phyloP scores from a whole-genome alignment of 2,888 invertebrate species.

The Euplagia quadripunctaria region DNA sequence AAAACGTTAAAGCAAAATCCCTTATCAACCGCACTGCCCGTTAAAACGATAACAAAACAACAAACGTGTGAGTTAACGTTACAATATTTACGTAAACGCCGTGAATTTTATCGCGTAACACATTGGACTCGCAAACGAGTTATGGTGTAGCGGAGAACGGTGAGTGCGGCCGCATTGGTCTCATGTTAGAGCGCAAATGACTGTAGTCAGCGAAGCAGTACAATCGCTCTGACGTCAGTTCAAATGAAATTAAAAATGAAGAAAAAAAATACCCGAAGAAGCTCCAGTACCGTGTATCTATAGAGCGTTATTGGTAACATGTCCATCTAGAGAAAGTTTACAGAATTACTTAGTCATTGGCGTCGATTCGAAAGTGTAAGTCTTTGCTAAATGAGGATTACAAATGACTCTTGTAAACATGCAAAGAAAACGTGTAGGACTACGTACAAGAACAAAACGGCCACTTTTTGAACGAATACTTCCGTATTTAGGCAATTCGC shows the following conservation, averaged over 20 bases:
- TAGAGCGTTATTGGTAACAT: conserved; percentile 69
- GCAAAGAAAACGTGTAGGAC: conserved; percentile 24
- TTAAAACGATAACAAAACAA: conserved; percentile 56
- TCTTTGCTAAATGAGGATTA: conserved; percentile 40
- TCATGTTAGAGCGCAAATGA: conserved; percentile 81
- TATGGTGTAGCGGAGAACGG: conserved; percentile 51
- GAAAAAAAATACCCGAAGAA: conserved; percentile 61
- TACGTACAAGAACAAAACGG: conserved; percentile 4
- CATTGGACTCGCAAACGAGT: conserved; percentile 58
- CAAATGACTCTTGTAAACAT: conserved; percentile 44
- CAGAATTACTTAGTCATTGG: conserved; percentile 65
- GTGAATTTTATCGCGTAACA: conserved; percentile 55
- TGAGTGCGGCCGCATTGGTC: conserved; percentile 68
- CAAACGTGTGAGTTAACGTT: conserved; percentile 60
- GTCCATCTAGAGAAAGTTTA: conserved; percentile 72
- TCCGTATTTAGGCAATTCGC: conserved; percentile 49
- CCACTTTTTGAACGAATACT: conserved; percentile 26
- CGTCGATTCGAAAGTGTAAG: conserved; percentile 80
- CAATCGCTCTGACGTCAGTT: conserved; percentile 72
- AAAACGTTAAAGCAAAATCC: conserved; percentile 59
- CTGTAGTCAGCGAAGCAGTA: conserved; percentile 67
- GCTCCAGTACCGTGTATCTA: conserved; percentile 69
- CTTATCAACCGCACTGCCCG: conserved; percentile 56
- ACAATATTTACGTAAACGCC: conserved; percentile 46
- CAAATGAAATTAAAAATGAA: conserved; percentile 79